phyloP scores from a whole-genome alignment of 2,888 invertebrate species.

The Rhopalosiphum nymphaeae region DNA sequence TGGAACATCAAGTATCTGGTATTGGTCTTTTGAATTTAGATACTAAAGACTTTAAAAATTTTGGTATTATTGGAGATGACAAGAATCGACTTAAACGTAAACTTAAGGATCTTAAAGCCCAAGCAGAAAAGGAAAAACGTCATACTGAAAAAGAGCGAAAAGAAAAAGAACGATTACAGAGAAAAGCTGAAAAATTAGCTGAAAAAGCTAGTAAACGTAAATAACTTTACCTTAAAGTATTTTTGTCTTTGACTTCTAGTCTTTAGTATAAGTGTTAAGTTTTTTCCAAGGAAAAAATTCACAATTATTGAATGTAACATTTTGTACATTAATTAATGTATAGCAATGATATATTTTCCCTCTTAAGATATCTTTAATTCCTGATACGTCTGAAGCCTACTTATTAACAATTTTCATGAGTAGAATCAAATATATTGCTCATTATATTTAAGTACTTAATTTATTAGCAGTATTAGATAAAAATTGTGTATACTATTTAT shows the following conservation, averaged over 20 bases:
- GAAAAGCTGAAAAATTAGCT: conserved; percentile 87
- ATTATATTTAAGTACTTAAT: conserved; percentile 61
- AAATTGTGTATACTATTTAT: conserved; percentile 57
- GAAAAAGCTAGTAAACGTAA: conserved; percentile 78
- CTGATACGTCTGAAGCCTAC: conserved; percentile 11
- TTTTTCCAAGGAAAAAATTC: conserved; percentile 51
- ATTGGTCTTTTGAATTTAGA: conserved; percentile 87
- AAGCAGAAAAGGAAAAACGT: conserved; percentile 79
- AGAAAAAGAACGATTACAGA: conserved; percentile 85
- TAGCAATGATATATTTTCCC: conserved; percentile 32
- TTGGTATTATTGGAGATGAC: conserved; percentile 75
- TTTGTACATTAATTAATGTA: conserved; percentile 48
- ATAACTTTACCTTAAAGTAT: conserved; percentile 69
- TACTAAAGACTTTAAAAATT: conserved; percentile 89
- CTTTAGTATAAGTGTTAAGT: conserved; percentile 63
- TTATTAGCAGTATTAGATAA: conserved; percentile 59
- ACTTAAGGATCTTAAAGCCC: conserved; percentile 84
- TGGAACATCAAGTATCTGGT: conserved; percentile 91
- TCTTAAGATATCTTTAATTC: conserved; percentile 47
- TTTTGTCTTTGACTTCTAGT: conserved; percentile 60
- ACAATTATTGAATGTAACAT: conserved; percentile 35
- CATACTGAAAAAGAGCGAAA: conserved; percentile 88
- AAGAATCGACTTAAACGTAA: conserved; percentile 87
- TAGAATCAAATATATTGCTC: conserved; percentile 65
- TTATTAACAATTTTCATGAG: conserved; percentile 42